Percentiles rank a stretch among this genome's conserved stretches.
Conservation (phyloP, 2,888 invertebrate genomes). For the Drosophila niveifrons region DNA sequence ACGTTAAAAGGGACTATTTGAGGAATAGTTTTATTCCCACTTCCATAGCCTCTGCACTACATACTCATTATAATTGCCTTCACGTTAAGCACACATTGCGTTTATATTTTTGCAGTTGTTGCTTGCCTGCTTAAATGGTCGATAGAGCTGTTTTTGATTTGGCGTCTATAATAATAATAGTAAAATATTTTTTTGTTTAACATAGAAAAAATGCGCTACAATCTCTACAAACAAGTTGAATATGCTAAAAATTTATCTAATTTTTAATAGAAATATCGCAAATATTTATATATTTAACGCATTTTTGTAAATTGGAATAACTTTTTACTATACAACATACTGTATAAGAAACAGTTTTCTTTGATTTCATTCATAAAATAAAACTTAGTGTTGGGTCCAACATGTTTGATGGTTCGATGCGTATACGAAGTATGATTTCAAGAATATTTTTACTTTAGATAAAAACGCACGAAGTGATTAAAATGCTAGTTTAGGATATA, state of each 20-base stretch:
- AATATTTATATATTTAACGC: no score
- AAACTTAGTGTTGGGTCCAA: conserved; percentile 39
- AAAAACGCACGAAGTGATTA: no score
- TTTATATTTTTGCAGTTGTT: conserved; percentile 58
- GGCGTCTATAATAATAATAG: no score
- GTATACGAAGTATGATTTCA: not conserved
- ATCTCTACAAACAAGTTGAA: no score
- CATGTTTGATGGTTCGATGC: conserved; percentile 47
- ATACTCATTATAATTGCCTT: conserved; percentile 66
- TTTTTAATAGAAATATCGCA: no score
- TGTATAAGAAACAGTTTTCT: conserved; percentile 7
- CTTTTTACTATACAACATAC: no score
- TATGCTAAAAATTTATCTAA: no score
- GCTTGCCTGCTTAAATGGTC: conserved; percentile 9
- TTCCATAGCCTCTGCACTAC: conserved; percentile 34
- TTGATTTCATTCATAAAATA: conserved; percentile 68
- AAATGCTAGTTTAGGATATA: no score
- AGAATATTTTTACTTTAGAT: not conserved
- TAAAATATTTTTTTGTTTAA: no score
- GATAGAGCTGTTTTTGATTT: conserved; percentile 36
- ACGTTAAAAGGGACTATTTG: conserved; percentile 53
- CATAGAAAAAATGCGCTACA: no score
- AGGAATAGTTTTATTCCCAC: conserved; percentile 19
- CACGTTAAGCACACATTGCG: conserved; percentile 66
- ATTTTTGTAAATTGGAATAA: no score